A percentile compares a stretch with the other conserved stretches of the same genome.
These are phyloP conservation scores for Temnothorax ravouxi DNA, from an alignment of 2,888 invertebrate species.

Conservation along the genomic window DNA sequence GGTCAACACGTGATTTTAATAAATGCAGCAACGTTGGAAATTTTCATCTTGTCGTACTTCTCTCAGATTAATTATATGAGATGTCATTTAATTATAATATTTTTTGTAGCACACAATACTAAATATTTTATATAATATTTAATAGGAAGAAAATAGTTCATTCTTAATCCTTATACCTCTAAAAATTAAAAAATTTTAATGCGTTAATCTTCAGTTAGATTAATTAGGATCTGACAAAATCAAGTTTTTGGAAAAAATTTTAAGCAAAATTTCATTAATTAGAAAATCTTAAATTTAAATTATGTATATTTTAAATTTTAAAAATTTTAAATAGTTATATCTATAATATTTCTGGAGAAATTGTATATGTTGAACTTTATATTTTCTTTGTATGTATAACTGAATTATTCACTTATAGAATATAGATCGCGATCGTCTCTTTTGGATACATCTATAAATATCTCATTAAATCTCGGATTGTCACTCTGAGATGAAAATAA, in stretches of 20 bases:
- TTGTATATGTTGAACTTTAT: not conserved
- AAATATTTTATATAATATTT: not conserved
- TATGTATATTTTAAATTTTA: too few species aligned
- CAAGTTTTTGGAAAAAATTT: not conserved
- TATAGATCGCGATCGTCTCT: not conserved
- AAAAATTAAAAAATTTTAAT: not conserved
- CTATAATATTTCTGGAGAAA: not conserved
- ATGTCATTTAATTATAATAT: constrained; percentile 15
- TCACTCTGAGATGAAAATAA: not conserved
- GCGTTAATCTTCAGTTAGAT: not conserved
- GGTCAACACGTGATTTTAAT: constrained; percentile 3
- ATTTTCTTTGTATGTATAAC: not conserved
- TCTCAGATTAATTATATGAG: constrained; percentile 31
- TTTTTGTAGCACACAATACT: not conserved
- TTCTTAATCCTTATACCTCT: not conserved
- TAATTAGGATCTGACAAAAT: not conserved
- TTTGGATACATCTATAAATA: not conserved
- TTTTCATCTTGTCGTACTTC: not conserved
- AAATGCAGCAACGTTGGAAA: not conserved
- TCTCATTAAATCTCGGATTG: not conserved
- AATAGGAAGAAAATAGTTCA: not conserved
- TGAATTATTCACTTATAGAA: not conserved
- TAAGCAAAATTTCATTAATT: too few species aligned
- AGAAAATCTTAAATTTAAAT: too few species aligned
- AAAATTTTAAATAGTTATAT: too few species aligned